Percentiles rank a stretch among this genome's conserved stretches.
These are phyloP conservation scores for Eumeta japonica DNA, from an alignment of 1,140 invertebrate species.

Conservation along the genomic window DNA sequence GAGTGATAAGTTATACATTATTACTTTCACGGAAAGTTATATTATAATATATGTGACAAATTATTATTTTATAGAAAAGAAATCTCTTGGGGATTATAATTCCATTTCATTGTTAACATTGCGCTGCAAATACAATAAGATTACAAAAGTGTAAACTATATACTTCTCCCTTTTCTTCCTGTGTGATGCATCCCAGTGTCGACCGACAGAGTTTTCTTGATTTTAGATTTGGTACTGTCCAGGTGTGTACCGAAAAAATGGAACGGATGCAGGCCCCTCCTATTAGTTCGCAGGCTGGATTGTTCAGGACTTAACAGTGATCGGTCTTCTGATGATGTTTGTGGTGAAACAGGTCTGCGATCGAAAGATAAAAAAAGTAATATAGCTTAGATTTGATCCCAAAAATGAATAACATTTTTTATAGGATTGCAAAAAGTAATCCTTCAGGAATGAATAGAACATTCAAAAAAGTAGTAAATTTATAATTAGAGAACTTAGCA, in stretches of 20 bases:
- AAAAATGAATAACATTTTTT: not conserved
- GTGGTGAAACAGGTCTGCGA: constrained; percentile 47
- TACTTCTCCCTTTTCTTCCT: constrained; percentile 38
- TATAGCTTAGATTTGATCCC: not conserved
- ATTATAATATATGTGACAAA: too few relatives aligned
- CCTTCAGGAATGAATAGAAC: too few relatives aligned
- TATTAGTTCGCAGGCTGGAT: constrained; percentile 27
- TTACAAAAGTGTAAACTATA: not conserved
- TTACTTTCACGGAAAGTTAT: too few relatives aligned
- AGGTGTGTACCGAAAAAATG: constrained; percentile 51
- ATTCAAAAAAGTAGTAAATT: too few relatives aligned
- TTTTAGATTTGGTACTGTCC: constrained; percentile 44
- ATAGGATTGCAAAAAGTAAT: not conserved
- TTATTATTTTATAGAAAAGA: too few relatives aligned
- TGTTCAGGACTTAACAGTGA: constrained; percentile 45
- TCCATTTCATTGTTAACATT: too few relatives aligned
- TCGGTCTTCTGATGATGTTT: constrained; percentile 41
- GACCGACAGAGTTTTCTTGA: constrained; percentile 54
- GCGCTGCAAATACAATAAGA: not conserved
- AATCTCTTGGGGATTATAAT: too few relatives aligned
- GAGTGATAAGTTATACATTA: too few relatives aligned
- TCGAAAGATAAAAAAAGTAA: constrained; percentile 10
- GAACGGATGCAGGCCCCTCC: constrained; percentile 33
- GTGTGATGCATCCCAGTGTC: constrained; percentile 56
- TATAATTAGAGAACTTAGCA: too few relatives aligned